phyloP scores from a whole-genome alignment of 2,113 vertebrate genomes.

The Syngnathoides biaculeatus region DNA sequence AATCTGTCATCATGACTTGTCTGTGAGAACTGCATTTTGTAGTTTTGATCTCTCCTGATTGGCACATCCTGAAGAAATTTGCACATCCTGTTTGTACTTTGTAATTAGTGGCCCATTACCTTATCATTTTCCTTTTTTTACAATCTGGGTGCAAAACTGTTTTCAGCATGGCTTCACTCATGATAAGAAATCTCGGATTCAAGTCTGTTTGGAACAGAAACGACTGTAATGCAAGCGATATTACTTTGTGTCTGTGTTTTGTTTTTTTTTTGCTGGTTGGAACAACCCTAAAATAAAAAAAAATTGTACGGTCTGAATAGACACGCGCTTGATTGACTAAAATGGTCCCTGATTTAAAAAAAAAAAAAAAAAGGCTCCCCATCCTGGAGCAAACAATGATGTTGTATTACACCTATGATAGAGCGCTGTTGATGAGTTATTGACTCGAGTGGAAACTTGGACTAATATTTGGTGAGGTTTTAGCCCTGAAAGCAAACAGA shows the following conservation, averaged over 20 bases:
- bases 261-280: too few species aligned
- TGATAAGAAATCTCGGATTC: neutral
- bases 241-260: too few species aligned
- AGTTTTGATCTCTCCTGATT: neutral
- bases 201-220: neutral
- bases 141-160: neutral
- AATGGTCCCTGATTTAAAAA: neutral
- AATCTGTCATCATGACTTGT: neutral
- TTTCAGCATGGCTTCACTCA: neutral
- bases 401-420: neutral
- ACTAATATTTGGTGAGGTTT: neutral
- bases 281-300: too few species aligned
- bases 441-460: neutral
- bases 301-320: too few species aligned
- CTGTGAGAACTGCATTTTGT: neutral
- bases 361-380: neutral
- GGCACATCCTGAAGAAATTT: conserved; percentile 1
- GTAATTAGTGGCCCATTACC: neutral
- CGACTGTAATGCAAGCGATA: too few species aligned
- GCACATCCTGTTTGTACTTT: conserved; percentile 1
- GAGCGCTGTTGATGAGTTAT: neutral
- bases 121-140: neutral
- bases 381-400: neutral
- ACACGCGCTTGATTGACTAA: neutral
- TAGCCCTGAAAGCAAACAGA: conserved; percentile 12